These are phyloP conservation scores for Halcyon badia DNA, from an alignment of 2,797 vertebrate genomes.

Conservation along the genomic window DNA sequence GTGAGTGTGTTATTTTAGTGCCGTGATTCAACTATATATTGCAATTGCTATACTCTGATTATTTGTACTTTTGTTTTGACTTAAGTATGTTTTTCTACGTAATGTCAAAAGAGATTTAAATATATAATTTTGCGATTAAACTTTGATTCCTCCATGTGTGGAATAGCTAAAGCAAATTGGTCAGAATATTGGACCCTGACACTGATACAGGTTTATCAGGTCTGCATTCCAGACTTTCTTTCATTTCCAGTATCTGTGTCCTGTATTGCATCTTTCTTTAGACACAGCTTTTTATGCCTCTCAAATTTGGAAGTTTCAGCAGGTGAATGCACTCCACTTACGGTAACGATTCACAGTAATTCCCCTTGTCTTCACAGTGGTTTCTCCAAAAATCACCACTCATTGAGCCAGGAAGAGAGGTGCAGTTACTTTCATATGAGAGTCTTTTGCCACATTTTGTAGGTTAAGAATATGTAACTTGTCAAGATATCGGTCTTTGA, in stretches of 20 bases:
- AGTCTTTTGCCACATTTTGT: not conserved
- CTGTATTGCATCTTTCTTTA: not conserved
- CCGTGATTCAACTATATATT: not conserved
- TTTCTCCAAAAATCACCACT: not conserved
- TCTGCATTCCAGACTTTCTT: not conserved
- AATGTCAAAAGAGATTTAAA: not conserved
- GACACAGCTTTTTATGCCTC: not conserved
- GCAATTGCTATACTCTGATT: not conserved
- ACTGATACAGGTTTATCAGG: not conserved
- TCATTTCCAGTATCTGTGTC: not conserved
- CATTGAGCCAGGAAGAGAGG: not conserved
- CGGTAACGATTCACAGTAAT: not conserved
- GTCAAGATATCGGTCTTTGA: not conserved
- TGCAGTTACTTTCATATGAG: not conserved
- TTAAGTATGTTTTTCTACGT: not conserved
- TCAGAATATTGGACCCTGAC: not conserved
- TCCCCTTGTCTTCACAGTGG: not conserved
- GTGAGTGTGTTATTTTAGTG: accelerated
- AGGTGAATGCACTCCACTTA: not conserved
- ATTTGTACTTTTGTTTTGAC: not conserved
- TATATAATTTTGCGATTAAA: not conserved
- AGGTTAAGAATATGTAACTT: not conserved
- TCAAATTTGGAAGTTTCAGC: not conserved
- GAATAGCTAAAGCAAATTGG: not conserved
- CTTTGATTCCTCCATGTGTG: not conserved